Evolutionary conservation across 64 coral and sea anemone genomes (phyloP).

Genomic region (Actinia equina): DNA sequence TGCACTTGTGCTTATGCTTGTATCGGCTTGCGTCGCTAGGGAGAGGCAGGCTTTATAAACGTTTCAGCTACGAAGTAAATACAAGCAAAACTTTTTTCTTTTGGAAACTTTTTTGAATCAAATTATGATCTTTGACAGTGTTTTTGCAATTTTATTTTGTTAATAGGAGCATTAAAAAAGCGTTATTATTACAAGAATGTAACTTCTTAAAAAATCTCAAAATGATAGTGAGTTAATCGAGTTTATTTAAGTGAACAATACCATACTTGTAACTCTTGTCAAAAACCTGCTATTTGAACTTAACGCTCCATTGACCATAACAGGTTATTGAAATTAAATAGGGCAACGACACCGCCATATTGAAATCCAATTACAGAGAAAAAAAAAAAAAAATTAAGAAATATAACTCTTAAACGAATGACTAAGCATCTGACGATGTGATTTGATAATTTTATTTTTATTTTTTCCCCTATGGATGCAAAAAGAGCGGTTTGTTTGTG

Average conservation of each 20-base stretch:
- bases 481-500: neutral
- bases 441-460: neutral
- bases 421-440: neutral
- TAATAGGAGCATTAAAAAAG: neutral
- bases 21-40: too few relatives aligned
- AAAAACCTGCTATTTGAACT: neutral
- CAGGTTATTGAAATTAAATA: neutral
- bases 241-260: neutral
- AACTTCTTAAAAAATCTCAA: neutral
- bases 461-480: neutral
- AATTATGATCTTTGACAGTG: neutral
- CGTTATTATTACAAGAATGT: neutral
- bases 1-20: too few relatives aligned
- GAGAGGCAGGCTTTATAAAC: too few relatives aligned
- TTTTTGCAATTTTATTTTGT: neutral
- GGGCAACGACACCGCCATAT: neutral
- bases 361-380: neutral
- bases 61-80: too few relatives aligned
- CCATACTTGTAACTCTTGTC: neutral
- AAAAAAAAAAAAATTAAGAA: neutral
- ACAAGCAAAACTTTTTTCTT: neutral
- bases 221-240: neutral
- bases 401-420: neutral
- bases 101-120: neutral
- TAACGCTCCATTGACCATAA: neutral